Evolutionary conservation across 1,140 invertebrate genomes (phyloP).

Genomic region (Papilio aristodemus): DNA sequence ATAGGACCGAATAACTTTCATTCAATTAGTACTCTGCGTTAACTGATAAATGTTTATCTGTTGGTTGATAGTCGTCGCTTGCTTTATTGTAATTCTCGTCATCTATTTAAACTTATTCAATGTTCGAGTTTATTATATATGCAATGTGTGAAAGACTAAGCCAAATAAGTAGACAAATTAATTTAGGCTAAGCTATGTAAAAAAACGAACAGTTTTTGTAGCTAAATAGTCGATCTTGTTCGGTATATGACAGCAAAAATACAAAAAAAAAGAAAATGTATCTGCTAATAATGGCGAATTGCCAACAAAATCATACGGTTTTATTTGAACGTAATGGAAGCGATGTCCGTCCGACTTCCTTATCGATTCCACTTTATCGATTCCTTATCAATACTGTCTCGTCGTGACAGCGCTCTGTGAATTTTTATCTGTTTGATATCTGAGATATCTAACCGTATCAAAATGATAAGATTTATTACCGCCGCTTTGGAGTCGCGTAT

Average conservation of each 20-base stretch:
- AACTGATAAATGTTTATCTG: neutral
- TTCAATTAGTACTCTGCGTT: neutral
- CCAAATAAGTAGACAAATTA: too few species aligned
- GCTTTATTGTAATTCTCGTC: neutral
- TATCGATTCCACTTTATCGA: conserved; percentile 1
- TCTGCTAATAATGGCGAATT: neutral
- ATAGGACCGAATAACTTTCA: conserved; percentile 10
- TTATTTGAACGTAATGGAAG: neutral
- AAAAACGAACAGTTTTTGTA: too few species aligned
- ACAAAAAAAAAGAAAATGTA: neutral
- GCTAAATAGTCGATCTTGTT: too few species aligned
- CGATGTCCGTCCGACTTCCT: conserved; percentile 5
- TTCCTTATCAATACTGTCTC: conserved; percentile 2
- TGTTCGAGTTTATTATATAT: too few species aligned
- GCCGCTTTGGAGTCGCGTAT: neutral
- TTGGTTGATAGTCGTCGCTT: neutral
- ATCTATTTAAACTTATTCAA: too few species aligned
- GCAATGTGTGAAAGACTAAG: too few species aligned
- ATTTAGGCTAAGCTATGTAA: too few species aligned
- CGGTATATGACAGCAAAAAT: too few species aligned
- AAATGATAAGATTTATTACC: conserved; percentile 7
- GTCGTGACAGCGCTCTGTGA: conserved; percentile 3
- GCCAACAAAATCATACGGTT: neutral
- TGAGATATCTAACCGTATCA: conserved; percentile 10
- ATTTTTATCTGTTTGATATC: conserved; percentile 17